Conservation (phyloP, 1,140 invertebrate genomes). For the Amyelois transitella region DNA sequence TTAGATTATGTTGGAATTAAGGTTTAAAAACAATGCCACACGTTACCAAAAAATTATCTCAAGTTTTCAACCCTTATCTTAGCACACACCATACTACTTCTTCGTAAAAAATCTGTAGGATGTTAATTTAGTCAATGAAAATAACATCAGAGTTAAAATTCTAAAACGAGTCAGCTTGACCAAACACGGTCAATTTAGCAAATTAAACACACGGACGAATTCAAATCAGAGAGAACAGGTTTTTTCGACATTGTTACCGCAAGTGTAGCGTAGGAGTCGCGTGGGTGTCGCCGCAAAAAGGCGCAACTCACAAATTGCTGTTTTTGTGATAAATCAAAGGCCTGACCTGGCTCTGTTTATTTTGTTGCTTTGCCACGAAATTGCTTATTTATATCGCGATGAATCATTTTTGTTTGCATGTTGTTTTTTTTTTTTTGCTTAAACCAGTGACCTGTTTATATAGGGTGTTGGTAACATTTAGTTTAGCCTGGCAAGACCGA, state of each 20-base stretch:
- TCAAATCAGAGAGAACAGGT: constrained; percentile 32
- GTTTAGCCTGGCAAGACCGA: too few species aligned
- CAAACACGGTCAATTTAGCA: not conserved
- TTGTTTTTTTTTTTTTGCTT: constrained; percentile 5
- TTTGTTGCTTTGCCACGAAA: constrained; percentile 23
- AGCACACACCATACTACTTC: too few species aligned
- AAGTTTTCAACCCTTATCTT: too few species aligned
- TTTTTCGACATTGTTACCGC: constrained; percentile 34
- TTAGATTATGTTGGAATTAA: too few species aligned
- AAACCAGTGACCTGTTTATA: not conserved
- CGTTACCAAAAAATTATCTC: too few species aligned
- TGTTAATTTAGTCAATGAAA: too few species aligned
- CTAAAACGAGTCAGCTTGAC: not conserved
- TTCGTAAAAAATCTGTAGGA: too few species aligned
- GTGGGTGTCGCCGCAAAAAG: constrained; percentile 47
- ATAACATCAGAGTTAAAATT: not conserved
- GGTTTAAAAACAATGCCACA: too few species aligned
- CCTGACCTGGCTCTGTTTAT: constrained; percentile 19
- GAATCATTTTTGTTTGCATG: constrained; percentile 10
- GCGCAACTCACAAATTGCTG: constrained; percentile 44
- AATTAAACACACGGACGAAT: constrained; percentile 19
- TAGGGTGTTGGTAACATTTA: not conserved
- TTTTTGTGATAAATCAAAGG: constrained; percentile 54
- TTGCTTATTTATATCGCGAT: constrained; percentile 21
- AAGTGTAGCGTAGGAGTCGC: constrained; percentile 29